Evolutionary conservation across 2,888 invertebrate genomes (phyloP).

Genomic region (Machimus rusticus): DNA sequence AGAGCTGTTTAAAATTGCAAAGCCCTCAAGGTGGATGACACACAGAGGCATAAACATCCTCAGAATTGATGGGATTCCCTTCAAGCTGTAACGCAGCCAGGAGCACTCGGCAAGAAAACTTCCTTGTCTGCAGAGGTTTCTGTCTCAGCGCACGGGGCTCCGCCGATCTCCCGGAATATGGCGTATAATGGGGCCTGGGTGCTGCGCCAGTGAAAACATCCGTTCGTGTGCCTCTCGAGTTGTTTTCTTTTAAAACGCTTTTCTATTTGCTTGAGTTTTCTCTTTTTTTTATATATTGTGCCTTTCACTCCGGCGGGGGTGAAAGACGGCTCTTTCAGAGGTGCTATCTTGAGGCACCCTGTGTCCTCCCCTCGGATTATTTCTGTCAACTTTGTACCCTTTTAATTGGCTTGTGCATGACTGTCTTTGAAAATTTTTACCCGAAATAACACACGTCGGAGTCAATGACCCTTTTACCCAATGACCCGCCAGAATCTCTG

Average conservation of each 20-base stretch:
- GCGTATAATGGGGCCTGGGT: not conserved
- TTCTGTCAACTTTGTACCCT: constrained; percentile 26
- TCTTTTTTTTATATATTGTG: not conserved
- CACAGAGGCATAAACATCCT: constrained; percentile 24
- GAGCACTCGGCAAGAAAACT: not conserved
- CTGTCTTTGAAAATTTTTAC: not conserved
- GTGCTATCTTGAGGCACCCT: not conserved
- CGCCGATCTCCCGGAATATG: not conserved
- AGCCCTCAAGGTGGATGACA: constrained; percentile 22
- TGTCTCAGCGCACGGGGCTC: not conserved
- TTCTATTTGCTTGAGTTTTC: not conserved
- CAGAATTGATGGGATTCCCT: constrained; percentile 19
- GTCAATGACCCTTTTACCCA: not conserved
- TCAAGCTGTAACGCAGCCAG: not conserved
- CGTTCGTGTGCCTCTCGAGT: constrained; percentile 19
- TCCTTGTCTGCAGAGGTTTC: constrained; percentile 19
- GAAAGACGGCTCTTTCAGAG: not conserved
- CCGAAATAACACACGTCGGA: not conserved
- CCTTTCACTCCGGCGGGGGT: not conserved
- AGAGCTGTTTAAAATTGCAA: constrained; percentile 11
- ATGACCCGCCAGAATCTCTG: not conserved
- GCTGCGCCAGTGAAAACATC: constrained; percentile 3
- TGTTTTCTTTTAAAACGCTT: constrained; percentile 17
- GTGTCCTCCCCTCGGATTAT: not conserved
- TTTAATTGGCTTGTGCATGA: constrained; percentile 14